Evolutionary conservation across 2,113 vertebrate species (phyloP).

Genomic region (western clawed frog (Xenopus tropicalis)): UCB_Xtro_10.0 CM004443.2:76459501-76460000

Average conservation of each 20-base stretch:
- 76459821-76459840: too few species aligned
- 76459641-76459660: constrained; percentile 12
- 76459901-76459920: too few species aligned
- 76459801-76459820: too few species aligned
- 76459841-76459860: too few species aligned
- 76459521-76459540: constrained; percentile 18
- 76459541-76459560: constrained; percentile 27
- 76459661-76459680: constrained; percentile 14
- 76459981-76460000: too few species aligned
- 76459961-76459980: too few species aligned
- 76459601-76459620: constrained; percentile 1
- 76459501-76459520: neutral
- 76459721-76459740: constrained; percentile 11
- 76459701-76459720: constrained; percentile 15
- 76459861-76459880: too few species aligned
- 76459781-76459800: neutral
- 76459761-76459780: constrained; percentile 5
- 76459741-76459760: neutral
- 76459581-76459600: constrained; percentile 4
- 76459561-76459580: constrained; percentile 35
- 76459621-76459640: constrained; percentile 14
- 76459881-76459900: too few species aligned
- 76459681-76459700: constrained; percentile 16
- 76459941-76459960: too few species aligned
- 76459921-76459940: too few species aligned